Conservation (phyloP, 2,888 invertebrate genomes). For the Pachycephus smyrnensis region DNA sequence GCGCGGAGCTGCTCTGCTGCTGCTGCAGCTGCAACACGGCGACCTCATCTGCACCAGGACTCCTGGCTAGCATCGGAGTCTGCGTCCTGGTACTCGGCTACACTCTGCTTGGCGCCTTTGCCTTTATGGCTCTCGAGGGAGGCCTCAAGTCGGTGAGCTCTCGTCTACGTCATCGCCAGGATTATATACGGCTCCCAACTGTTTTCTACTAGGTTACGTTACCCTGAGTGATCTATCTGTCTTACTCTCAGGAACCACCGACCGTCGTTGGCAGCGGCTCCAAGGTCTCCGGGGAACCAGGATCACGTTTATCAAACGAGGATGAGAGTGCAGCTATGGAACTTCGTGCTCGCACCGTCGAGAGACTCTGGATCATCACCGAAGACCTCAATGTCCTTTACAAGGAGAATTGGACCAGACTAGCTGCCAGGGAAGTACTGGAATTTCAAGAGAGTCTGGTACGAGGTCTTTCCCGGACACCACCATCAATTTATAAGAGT, state of each 20-base stretch:
- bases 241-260: slow-evolving; percentile 40
- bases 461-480: slow-evolving; percentile 59
- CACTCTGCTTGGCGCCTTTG: slow-evolving; percentile 91
- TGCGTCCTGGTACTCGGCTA: slow-evolving; percentile 90
- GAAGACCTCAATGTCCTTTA: slow-evolving; percentile 90
- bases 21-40: slow-evolving; percentile 71
- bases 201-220: background rate
- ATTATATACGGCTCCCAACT: background rate
- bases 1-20: slow-evolving; percentile 68
- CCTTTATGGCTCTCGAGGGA: slow-evolving; percentile 89
- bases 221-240: background rate
- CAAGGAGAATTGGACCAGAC: slow-evolving; percentile 90
- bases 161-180: background rate
- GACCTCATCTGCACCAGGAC: slow-evolving; percentile 70
- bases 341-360: slow-evolving; percentile 80
- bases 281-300: background rate
- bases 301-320: slow-evolving; percentile 43
- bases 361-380: slow-evolving; percentile 87
- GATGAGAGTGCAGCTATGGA: slow-evolving; percentile 68
- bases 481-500: slow-evolving; percentile 56
- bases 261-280: slow-evolving; percentile 22
- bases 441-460: slow-evolving; percentile 78
- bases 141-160: slow-evolving; percentile 64
- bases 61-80: slow-evolving; percentile 84
- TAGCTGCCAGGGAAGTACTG: slow-evolving; percentile 88